Evolutionary conservation across 1,140 invertebrate genomes (phyloP).

Genomic region (Lasioglossum baleicum): DNA sequence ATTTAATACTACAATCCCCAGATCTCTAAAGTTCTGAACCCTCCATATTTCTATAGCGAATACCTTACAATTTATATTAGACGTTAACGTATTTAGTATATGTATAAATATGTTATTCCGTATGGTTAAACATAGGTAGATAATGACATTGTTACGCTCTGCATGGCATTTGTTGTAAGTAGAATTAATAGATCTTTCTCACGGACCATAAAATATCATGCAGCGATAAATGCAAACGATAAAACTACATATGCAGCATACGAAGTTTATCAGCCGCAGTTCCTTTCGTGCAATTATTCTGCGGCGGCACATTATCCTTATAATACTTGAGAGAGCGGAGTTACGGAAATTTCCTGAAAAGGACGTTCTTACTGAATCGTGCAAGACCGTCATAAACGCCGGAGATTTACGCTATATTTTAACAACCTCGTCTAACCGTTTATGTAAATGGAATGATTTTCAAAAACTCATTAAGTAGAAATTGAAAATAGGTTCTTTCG

Average conservation of each 20-base stretch:
- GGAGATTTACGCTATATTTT: not conserved
- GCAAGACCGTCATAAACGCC: constrained; percentile 7
- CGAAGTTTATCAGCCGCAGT: constrained; percentile 24
- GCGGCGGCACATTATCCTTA: not conserved
- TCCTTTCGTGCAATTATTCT: constrained; percentile 14
- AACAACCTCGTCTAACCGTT: not conserved
- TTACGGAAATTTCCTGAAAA: constrained; percentile 19
- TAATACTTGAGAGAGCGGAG: not conserved
- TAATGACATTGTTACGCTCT: not conserved
- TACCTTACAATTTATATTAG: too few species aligned
- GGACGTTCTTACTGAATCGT: constrained; percentile 3
- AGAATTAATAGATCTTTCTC: constrained; percentile 4
- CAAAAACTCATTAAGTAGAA: not conserved
- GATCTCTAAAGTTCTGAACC: too few species aligned
- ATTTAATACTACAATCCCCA: too few species aligned
- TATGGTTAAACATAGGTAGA: too few species aligned
- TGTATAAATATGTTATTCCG: too few species aligned
- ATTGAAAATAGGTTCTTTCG: not conserved
- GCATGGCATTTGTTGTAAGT: not conserved
- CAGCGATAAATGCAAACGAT: constrained; percentile 4
- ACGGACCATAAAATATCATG: constrained; percentile 7
- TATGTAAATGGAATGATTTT: not conserved
- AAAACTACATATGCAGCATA: not conserved
- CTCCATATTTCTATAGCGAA: too few species aligned
- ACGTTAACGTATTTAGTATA: too few species aligned